phyloP scores from a whole-genome alignment of 2,888 invertebrate species.

The Trisateles emortualis region DNA sequence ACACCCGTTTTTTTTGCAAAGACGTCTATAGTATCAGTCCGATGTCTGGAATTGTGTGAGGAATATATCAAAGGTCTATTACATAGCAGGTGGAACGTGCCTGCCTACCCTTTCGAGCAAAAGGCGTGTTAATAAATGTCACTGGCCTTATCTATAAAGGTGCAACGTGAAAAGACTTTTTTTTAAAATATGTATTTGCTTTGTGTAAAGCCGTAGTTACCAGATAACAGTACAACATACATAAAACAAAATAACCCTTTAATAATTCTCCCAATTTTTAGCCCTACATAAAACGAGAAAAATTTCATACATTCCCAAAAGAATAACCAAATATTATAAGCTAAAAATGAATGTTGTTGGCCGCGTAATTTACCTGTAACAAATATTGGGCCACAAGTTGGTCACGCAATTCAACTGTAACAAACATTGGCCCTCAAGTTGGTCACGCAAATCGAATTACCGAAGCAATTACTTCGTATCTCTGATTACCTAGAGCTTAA shows the following conservation, averaged over 20 bases:
- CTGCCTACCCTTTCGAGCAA: too few species aligned
- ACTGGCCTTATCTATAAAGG: too few species aligned
- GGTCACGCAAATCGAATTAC: conserved; percentile 18
- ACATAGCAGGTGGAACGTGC: too few species aligned
- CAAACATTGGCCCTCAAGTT: conserved; percentile 30
- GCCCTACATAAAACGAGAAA: not conserved
- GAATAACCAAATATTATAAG: conserved; percentile 14
- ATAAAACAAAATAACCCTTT: not conserved
- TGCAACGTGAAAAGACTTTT: too few species aligned
- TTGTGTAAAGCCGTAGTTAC: too few species aligned
- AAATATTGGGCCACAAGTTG: conserved; percentile 30
- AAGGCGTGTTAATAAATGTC: too few species aligned
- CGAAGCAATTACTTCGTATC: conserved; percentile 15
- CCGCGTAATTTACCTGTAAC: conserved; percentile 3
- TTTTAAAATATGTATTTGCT: too few species aligned
- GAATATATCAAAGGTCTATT: too few species aligned
- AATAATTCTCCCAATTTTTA: conserved; percentile 1
- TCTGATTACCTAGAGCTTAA: conserved; percentile 22
- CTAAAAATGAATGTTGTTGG: conserved; percentile 6
- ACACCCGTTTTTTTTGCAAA: too few species aligned
- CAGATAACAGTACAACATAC: not conserved
- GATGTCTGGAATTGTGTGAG: too few species aligned
- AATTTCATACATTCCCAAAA: conserved; percentile 4
- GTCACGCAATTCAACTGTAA: conserved; percentile 9
- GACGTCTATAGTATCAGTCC: too few species aligned